A percentile compares a stretch with the other conserved stretches of the same genome.
Conservation (phyloP, 2,888 invertebrate species). For the Dryadula phaetusa region DNA sequence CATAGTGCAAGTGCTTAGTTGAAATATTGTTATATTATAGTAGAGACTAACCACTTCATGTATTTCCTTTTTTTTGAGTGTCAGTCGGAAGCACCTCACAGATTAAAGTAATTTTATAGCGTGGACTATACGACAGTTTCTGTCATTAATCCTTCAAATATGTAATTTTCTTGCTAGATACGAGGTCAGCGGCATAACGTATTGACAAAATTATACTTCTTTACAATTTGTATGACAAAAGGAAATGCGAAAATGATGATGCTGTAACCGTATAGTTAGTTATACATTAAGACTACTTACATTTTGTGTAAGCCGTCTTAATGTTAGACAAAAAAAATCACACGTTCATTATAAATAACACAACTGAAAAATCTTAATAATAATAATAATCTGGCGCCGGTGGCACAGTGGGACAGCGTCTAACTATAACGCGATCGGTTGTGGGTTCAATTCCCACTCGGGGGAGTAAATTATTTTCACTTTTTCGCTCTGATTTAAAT, state of each 20-base stretch:
- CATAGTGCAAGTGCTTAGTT: neutral
- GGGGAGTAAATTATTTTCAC: too few species aligned
- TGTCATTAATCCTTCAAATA: neutral
- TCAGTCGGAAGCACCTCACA: neutral
- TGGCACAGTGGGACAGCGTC: too few species aligned
- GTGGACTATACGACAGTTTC: neutral
- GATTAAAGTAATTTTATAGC: neutral
- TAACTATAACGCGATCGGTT: too few species aligned
- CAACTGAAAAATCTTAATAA: too few species aligned
- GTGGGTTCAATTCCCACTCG: too few species aligned
- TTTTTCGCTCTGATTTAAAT: too few species aligned
- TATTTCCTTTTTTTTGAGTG: neutral
- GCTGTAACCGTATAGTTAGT: conserved; percentile 32
- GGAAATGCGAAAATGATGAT: conserved; percentile 54
- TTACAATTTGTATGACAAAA: conserved; percentile 35
- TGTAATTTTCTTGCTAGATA: neutral
- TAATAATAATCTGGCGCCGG: too few species aligned
- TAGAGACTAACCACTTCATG: neutral
- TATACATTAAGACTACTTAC: conserved; percentile 31
- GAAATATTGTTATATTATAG: neutral
- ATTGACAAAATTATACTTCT: conserved; percentile 15
- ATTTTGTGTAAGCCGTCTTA: neutral
- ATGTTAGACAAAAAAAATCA: too few species aligned
- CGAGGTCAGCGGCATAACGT: neutral
- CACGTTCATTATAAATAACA: too few species aligned